Evolutionary conservation across 2,888 invertebrate species (phyloP).

Genomic region (Hemistola chrysoprasaria): DNA sequence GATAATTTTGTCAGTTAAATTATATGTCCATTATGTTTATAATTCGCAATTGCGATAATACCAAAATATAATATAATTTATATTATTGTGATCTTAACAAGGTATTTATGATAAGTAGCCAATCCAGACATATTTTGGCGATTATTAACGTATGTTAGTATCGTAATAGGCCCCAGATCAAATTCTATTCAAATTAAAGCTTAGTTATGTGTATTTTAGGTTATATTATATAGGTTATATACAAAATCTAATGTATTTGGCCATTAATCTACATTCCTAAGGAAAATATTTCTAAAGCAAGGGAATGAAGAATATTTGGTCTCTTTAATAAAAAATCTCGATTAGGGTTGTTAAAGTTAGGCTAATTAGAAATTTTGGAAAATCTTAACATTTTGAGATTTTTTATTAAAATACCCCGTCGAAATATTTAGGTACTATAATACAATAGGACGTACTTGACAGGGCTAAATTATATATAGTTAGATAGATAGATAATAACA

Average conservation of each 20-base stretch:
- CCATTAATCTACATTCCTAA: conserved; percentile 23
- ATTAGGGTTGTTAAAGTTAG: background rate
- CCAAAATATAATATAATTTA: no score
- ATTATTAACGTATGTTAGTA: no score
- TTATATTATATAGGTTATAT: conserved; percentile 18
- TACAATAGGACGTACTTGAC: conserved; percentile 28
- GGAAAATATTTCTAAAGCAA: conserved; percentile 14
- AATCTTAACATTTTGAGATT: no score
- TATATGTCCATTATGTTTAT: no score
- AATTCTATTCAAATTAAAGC: conserved; percentile 28
- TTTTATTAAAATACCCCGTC: no score
- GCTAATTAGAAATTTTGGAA: conserved; percentile 3
- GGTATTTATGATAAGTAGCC: no score
- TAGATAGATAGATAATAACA: background rate
- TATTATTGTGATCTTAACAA: no score
- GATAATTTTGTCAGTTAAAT: no score
- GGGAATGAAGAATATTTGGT: conserved; percentile 11
- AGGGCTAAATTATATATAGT: conserved; percentile 23
- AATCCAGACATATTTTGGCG: conserved; percentile 21
- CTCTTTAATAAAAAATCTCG: conserved; percentile 3
- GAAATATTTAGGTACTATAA: background rate
- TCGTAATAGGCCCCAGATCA: conserved; percentile 27
- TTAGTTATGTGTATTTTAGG: conserved; percentile 24
- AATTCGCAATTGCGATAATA: no score
- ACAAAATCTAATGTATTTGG: conserved; percentile 32